phyloP scores from a whole-genome alignment of 2,888 invertebrate genomes.

The Leptothorax acervorum region DNA sequence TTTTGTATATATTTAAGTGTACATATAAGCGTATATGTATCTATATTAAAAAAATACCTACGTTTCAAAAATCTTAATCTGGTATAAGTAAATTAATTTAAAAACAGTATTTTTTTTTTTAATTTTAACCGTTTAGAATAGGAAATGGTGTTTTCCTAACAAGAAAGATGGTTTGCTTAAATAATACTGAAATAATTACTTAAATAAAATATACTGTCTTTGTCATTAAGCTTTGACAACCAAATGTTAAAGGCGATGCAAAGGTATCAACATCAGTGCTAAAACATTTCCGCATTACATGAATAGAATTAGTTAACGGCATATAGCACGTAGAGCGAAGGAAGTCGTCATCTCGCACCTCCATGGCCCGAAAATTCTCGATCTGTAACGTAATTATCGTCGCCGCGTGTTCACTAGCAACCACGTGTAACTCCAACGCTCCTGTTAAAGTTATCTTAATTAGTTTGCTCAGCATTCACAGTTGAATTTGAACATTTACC shows the following conservation, averaged over 20 bases:
- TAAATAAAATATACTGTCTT: not conserved
- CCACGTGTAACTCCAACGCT: conserved; percentile 48
- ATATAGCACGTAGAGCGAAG: conserved; percentile 8
- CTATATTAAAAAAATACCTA: not conserved
- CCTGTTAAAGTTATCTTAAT: conserved; percentile 59
- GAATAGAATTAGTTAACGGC: conserved; percentile 46
- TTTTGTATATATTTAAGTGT: not conserved
- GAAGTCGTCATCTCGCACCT: conserved; percentile 49
- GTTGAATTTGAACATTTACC: conserved; percentile 38
- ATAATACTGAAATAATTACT: too few relatives aligned
- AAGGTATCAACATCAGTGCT: not conserved
- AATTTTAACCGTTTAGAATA: not conserved
- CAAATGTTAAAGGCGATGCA: conserved; percentile 8
- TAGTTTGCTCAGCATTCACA: conserved; percentile 47
- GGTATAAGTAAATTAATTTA: not conserved
- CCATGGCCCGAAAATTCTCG: conserved; percentile 50
- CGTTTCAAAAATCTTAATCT: not conserved
- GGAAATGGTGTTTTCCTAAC: not conserved
- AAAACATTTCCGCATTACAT: conserved; percentile 25
- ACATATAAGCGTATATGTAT: not conserved
- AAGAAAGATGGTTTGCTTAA: not conserved
- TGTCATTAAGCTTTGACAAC: not conserved
- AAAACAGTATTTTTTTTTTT: not conserved
- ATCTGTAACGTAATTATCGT: conserved; percentile 57
- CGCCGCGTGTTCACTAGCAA: conserved; percentile 34